Evolutionary conservation across 1,140 invertebrate genomes (phyloP).

Genomic region (Saxidomus purpurata): DNA sequence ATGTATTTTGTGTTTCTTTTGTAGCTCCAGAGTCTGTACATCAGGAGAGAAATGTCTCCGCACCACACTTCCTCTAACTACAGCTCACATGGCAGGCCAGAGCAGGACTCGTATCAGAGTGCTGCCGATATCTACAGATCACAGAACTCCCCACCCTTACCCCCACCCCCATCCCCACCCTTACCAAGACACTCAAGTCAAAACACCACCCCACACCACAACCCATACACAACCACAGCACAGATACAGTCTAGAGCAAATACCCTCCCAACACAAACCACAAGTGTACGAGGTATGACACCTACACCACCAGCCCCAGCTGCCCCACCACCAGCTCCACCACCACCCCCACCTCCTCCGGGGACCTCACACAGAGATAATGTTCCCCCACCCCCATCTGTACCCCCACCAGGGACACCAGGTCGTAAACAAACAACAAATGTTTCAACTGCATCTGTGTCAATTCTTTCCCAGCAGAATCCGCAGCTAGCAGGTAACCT

Average conservation of each 20-base stretch:
- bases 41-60: constrained; percentile 39
- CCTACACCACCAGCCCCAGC: neutral
- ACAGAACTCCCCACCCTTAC: constrained; percentile 41
- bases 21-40: constrained; percentile 48
- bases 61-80: constrained; percentile 52
- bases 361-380: neutral
- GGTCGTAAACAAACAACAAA: constrained; percentile 32
- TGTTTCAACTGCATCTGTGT: constrained; percentile 31
- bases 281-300: constrained; percentile 54
- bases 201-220: constrained; percentile 20
- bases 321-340: constrained; percentile 55
- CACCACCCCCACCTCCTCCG: constrained; percentile 70
- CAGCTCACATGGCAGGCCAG: constrained; percentile 34
- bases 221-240: constrained; percentile 32
- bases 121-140: constrained; percentile 38
- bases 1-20: constrained; percentile 37
- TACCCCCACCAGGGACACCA: neutral
- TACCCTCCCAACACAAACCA: constrained; percentile 56
- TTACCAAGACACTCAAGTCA: constrained; percentile 13
- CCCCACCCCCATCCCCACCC: constrained; percentile 44
- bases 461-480: constrained; percentile 54
- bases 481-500: constrained; percentile 31
- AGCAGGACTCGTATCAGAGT: constrained; percentile 44
- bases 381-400: constrained; percentile 43
- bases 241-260: constrained; percentile 50